Percentiles rank a stretch among this genome's conserved stretches.
phyloP scores from a whole-genome alignment of 2,888 invertebrate genomes.

The Muscina levida region DNA sequence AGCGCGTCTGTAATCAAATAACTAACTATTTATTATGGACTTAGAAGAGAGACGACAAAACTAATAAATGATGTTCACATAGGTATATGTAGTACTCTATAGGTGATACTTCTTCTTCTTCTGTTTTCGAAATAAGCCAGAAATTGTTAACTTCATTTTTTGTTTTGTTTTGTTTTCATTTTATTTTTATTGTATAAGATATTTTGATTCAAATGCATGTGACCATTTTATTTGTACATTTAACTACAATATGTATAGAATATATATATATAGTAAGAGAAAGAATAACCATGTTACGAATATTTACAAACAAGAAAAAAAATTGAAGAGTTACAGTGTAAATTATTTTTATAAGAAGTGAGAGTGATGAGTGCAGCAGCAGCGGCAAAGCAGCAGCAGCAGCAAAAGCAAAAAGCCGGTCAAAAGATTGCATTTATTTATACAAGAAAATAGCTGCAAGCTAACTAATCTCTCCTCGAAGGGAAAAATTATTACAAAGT shows the following conservation, averaged over 20 bases:
- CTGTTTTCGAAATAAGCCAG: conserved; percentile 15
- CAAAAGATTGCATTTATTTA: not conserved
- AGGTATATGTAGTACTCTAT: not conserved
- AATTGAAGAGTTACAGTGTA: conserved; percentile 22
- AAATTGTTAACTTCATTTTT: conserved; percentile 16
- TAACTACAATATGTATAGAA: conserved; percentile 35
- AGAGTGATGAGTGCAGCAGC: conserved; percentile 7
- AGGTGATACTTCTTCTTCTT: not conserved
- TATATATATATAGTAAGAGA: not conserved
- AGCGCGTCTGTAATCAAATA: conserved; percentile 5
- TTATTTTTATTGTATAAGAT: conserved; percentile 32
- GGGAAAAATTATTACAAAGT: conserved; percentile 27
- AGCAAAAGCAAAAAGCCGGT: conserved; percentile 34
- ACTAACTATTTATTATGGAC: not conserved
- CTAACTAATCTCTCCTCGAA: not conserved
- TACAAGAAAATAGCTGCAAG: not conserved
- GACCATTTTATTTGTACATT: conserved; percentile 65
- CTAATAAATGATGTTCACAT: conserved; percentile 2
- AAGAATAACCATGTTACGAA: not conserved
- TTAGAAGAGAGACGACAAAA: conserved; percentile 35
- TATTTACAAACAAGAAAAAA: conserved; percentile 27
- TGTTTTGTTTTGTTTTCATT: conserved; percentile 28
- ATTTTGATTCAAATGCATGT: conserved; percentile 56
- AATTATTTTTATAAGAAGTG: conserved; percentile 1
- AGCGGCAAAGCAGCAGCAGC: not conserved